Percentiles rank a stretch among this genome's conserved stretches.
Evolutionary conservation across 1,140 invertebrate genomes (phyloP).

Genomic region (Thaumetopoea pityocampa): DNA sequence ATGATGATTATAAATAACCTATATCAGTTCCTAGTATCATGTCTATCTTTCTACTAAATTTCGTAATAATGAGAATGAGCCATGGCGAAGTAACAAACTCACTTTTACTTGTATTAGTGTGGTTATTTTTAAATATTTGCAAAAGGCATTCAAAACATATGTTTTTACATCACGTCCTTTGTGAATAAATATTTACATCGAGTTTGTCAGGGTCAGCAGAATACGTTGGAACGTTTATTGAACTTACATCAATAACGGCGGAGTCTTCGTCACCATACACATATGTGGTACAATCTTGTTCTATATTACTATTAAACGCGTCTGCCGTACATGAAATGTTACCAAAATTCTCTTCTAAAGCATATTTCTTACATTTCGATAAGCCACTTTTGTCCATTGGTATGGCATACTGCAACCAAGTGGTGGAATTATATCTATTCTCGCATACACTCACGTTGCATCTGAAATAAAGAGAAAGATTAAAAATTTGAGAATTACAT

Average conservation of each 20-base stretch:
- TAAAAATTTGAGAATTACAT: no score
- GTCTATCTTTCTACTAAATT: no score
- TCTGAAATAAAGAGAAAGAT: constrained; percentile 31
- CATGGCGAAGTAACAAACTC: no score
- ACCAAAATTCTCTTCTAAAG: constrained; percentile 6
- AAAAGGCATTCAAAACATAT: no score
- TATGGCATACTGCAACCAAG: constrained; percentile 46
- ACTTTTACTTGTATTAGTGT: no score
- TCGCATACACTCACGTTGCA: constrained; percentile 42
- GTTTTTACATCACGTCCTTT: background rate
- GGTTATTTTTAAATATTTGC: no score
- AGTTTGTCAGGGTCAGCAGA: background rate
- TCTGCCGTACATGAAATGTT: constrained; percentile 26
- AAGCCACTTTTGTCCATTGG: constrained; percentile 35
- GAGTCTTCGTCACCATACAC: constrained; percentile 54
- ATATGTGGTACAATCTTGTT: constrained; percentile 32
- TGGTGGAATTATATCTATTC: constrained; percentile 20
- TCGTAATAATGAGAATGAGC: no score
- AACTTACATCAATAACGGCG: constrained; percentile 60
- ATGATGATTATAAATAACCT: no score
- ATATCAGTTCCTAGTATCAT: no score
- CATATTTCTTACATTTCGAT: constrained; percentile 42
- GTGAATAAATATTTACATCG: background rate
- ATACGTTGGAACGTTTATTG: background rate
- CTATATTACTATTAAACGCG: constrained; percentile 27